Conservation (phyloP, 2,113 vertebrate species). For the Chrysemys picta region DNA sequence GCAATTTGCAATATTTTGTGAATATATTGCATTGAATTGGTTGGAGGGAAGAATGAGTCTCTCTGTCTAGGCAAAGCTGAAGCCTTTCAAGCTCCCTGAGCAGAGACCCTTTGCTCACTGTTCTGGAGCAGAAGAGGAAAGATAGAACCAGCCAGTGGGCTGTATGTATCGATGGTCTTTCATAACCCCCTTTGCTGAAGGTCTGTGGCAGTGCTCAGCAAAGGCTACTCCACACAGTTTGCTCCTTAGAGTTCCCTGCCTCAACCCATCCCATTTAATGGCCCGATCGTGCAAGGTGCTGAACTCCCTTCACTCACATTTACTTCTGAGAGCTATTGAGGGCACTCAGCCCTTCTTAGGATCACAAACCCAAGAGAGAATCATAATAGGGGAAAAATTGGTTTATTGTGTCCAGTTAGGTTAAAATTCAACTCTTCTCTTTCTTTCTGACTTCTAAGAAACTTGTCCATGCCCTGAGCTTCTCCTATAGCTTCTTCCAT, state of each 20-base stretch:
- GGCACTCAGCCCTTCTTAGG: accelerated
- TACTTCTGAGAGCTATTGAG: not conserved
- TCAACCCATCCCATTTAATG: not conserved
- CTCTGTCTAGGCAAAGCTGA: slow-evolving; percentile 49
- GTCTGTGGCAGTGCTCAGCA: not conserved
- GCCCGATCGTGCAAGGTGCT: not conserved
- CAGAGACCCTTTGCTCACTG: not conserved
- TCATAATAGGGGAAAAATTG: not conserved
- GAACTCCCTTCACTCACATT: not conserved
- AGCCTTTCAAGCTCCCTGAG: slow-evolving; percentile 47
- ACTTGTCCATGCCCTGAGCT: not conserved
- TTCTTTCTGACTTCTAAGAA: not conserved
- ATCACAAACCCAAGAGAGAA: not conserved
- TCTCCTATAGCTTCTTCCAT: not conserved
- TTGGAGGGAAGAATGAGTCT: slow-evolving; percentile 18
- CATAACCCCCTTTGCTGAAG: not conserved
- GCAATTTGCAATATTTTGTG: slow-evolving; percentile 50
- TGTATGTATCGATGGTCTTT: not conserved
- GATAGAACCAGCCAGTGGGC: slow-evolving; percentile 1
- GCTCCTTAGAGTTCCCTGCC: not conserved
- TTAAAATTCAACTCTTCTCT: not conserved
- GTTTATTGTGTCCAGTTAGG: not conserved
- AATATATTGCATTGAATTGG: slow-evolving; percentile 24
- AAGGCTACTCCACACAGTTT: not conserved
- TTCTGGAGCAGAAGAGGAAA: slow-evolving; percentile 13